A percentile compares a stretch with the other conserved stretches of the same genome.
phyloP scores from a whole-genome alignment of 2,113 vertebrate species.

The Entomyzon cyanotis region DNA sequence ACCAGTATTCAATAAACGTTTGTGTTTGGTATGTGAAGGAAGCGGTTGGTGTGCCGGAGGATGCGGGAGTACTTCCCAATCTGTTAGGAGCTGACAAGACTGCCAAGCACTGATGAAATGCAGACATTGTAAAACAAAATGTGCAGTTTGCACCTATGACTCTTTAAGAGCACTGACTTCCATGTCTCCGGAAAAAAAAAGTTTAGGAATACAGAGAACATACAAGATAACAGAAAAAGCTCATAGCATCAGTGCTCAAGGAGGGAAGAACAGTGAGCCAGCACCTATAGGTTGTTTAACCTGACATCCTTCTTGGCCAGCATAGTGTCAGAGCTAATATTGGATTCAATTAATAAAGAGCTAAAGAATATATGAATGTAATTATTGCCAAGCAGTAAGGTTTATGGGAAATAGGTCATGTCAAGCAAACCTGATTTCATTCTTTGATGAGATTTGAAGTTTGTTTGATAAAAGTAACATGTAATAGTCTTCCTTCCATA shows the following conservation, averaged over 20 bases:
- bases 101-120: slow-evolving; percentile 9
- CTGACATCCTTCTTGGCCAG: not conserved
- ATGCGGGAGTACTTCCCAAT: not conserved
- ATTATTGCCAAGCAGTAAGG: slow-evolving; percentile 32
- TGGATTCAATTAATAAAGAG: slow-evolving; percentile 42
- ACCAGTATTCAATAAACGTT: not conserved
- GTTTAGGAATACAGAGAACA: not conserved
- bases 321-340: not conserved
- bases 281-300: not conserved
- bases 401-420: slow-evolving; percentile 47
- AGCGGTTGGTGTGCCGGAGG: not conserved
- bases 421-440: slow-evolving; percentile 40
- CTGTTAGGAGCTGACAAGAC: not conserved
- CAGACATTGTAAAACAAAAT: slow-evolving; percentile 8
- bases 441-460: slow-evolving; percentile 27
- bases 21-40: not conserved
- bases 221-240: not conserved
- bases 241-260: not conserved
- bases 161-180: not conserved
- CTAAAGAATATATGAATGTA: slow-evolving; percentile 3
- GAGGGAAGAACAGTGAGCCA: not conserved
- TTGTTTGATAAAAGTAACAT: not conserved
- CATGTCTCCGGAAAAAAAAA: not conserved
- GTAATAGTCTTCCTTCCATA: not conserved
- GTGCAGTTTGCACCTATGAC: not conserved